Conservation (phyloP, 2,888 invertebrate genomes). For the Dorcus hopei region DNA sequence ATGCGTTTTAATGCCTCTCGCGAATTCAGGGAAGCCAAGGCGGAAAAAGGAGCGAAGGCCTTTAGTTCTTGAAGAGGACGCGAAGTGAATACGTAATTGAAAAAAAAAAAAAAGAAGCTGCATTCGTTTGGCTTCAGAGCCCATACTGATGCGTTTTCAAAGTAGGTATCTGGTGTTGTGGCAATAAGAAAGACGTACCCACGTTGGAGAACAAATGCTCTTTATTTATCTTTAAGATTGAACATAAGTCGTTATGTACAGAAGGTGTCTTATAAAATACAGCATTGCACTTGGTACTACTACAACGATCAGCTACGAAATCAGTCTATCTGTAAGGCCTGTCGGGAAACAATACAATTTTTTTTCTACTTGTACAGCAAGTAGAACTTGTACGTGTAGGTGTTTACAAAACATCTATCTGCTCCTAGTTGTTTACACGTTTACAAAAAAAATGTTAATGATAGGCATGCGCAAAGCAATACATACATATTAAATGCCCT, state of each 20-base stretch:
- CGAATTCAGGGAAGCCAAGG: too few relatives aligned
- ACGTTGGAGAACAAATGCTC: constrained; percentile 12
- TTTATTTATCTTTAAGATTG: constrained; percentile 5
- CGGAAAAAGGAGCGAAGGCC: not conserved
- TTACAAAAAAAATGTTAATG: too few relatives aligned
- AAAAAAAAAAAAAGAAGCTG: too few relatives aligned
- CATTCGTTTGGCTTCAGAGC: too few relatives aligned
- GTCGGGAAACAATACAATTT: too few relatives aligned
- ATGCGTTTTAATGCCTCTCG: not conserved
- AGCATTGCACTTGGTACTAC: constrained; percentile 16
- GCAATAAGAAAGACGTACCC: not conserved
- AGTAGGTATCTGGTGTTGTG: not conserved
- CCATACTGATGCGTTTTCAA: not conserved
- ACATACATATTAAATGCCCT: too few relatives aligned
- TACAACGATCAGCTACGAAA: constrained; percentile 5
- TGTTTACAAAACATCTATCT: too few relatives aligned
- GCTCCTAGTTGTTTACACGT: too few relatives aligned
- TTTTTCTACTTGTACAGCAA: too few relatives aligned
- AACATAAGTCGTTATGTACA: too few relatives aligned
- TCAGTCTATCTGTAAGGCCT: constrained; percentile 19
- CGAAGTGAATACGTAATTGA: not conserved
- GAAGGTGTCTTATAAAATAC: constrained; percentile 5
- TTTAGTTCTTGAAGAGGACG: not conserved
- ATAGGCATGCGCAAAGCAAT: too few relatives aligned
- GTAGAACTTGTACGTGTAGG: too few relatives aligned